phyloP scores from a whole-genome alignment of 2,797 vertebrate genomes.

The Sebastes miniatus region DNA sequence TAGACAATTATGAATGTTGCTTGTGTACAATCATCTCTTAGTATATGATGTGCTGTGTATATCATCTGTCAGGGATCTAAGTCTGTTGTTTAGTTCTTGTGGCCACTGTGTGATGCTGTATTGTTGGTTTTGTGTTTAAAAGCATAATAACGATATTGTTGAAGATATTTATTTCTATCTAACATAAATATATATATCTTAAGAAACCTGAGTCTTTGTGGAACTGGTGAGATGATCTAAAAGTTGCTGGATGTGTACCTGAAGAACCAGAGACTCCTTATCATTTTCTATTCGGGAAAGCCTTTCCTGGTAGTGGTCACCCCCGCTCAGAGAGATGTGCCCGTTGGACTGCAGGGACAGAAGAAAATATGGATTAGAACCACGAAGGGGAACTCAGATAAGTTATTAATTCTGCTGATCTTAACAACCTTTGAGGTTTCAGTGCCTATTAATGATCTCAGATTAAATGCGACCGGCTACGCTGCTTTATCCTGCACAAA shows the following conservation, averaged over 20 bases:
- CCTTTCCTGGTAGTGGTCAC: slow-evolving; percentile 95
- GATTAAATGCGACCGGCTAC: slow-evolving; percentile 8
- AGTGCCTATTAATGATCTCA: not conserved
- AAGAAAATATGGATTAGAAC: not conserved
- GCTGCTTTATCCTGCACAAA: slow-evolving; percentile 39
- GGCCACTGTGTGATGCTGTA: no score
- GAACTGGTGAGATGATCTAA: not conserved
- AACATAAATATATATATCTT: not conserved
- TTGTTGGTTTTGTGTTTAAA: no score
- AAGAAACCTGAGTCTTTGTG: not conserved
- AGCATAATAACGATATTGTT: no score
- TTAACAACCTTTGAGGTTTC: not conserved
- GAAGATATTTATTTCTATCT: not conserved
- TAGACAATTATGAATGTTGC: no score
- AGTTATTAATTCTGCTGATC: not conserved
- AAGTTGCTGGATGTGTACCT: slow-evolving; percentile 76
- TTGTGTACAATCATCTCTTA: no score
- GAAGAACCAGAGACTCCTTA: slow-evolving; percentile 97
- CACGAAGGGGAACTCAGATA: no score
- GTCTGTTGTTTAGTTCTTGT: no score
- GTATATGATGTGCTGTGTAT: no score
- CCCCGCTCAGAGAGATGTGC: slow-evolving; percentile 87
- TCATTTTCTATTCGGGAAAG: slow-evolving; percentile 93
- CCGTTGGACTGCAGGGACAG: slow-evolving; percentile 88
- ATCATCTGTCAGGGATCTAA: no score